Percentiles rank a stretch among this genome's conserved stretches.
phyloP scores from a whole-genome alignment of 2,797 vertebrate species.

The Uromys caudimaculatus region DNA sequence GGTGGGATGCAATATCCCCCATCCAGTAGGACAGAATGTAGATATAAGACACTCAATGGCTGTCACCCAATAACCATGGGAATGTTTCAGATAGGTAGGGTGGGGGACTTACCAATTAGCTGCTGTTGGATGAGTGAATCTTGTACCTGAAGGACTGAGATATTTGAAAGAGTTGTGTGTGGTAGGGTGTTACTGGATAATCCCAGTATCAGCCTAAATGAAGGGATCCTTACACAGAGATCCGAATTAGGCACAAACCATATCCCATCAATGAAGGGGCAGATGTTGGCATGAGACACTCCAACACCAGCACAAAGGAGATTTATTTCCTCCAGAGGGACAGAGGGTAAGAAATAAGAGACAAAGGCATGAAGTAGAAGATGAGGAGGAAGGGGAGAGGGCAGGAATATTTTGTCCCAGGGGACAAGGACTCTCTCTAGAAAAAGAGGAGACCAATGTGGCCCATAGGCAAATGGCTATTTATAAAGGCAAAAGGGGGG shows the following conservation, averaged over 20 bases:
- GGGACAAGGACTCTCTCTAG: not conserved
- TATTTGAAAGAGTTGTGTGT: not conserved
- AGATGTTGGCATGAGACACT: not conserved
- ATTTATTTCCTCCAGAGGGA: not conserved
- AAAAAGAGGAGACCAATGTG: not conserved
- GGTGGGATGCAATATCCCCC: not conserved
- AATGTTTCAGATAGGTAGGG: not conserved
- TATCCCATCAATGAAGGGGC: not conserved
- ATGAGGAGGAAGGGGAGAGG: not conserved
- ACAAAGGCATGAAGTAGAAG: not conserved
- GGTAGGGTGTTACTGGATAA: not conserved
- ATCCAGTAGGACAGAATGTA: not conserved
- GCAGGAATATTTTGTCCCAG: not conserved
- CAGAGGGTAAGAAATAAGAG: not conserved
- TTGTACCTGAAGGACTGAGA: not conserved
- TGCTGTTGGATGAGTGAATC: not conserved
- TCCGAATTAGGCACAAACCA: not conserved
- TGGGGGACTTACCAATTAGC: not conserved
- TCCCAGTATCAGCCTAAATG: not conserved
- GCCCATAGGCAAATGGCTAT: not conserved
- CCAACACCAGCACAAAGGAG: not conserved
- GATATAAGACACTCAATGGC: not conserved
- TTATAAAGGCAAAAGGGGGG: not conserved
- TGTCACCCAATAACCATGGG: not conserved
- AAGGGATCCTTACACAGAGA: not conserved